These are phyloP conservation scores for Ochropleura plecta DNA, from an alignment of 2,888 invertebrate genomes.

Conservation along the genomic window DNA sequence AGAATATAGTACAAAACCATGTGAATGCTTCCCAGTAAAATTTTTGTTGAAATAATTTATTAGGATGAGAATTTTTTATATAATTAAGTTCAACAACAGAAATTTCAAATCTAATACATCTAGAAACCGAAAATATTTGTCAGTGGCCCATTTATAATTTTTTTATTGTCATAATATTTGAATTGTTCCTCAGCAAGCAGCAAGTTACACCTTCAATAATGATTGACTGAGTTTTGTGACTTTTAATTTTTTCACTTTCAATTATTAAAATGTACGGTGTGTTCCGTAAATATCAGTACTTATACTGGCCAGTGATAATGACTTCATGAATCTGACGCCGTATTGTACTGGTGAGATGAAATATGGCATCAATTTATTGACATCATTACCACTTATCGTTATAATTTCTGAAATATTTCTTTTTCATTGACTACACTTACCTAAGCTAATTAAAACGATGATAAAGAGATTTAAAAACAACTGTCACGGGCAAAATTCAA, in stretches of 20 bases:
- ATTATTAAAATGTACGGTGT: background rate
- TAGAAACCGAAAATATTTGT: slow-evolving; percentile 2
- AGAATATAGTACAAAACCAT: slow-evolving; percentile 18
- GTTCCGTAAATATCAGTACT: slow-evolving; percentile 5
- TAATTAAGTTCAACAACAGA: slow-evolving; percentile 15
- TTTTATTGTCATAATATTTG: slow-evolving; percentile 1
- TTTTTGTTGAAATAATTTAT: slow-evolving; percentile 14
- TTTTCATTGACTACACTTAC: background rate
- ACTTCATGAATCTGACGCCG: slow-evolving; percentile 6
- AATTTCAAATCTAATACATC: slow-evolving; percentile 8
- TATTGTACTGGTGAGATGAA: background rate
- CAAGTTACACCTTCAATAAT: slow-evolving; percentile 1
- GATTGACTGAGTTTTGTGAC: background rate
- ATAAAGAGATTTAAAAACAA: slow-evolving; percentile 1
- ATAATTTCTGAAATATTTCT: slow-evolving; percentile 1
- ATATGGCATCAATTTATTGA: slow-evolving; percentile 4
- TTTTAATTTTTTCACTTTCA: background rate
- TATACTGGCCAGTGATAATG: background rate
- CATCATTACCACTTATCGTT: slow-evolving; percentile 3
- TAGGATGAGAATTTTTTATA: slow-evolving; percentile 17
- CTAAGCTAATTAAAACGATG: slow-evolving; percentile 6
- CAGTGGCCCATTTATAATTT: slow-evolving; percentile 2
- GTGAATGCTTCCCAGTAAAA: slow-evolving; percentile 15
- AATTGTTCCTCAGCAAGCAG: slow-evolving; percentile 9
- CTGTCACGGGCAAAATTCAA: slow-evolving; percentile 2